Base-by-base conservation (phyloP, 2,797 vertebrate genomes). In the Poecilia velifera region DNA sequence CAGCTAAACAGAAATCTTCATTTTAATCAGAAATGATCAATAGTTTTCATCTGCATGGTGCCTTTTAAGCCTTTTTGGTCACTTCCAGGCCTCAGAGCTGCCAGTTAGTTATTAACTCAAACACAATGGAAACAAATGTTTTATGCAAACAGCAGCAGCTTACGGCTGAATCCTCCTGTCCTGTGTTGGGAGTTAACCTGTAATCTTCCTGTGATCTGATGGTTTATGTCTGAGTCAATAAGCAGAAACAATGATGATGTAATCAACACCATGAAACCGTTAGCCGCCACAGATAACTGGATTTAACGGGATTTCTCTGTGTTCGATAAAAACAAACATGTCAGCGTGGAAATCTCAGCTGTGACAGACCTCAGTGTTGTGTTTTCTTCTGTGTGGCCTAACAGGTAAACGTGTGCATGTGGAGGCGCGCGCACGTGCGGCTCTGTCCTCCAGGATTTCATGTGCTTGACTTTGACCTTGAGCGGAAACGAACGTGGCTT, bases 381-480 rank as follows among this genome's bases (percentile, higher is more conserved):
- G 68, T 39, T 77, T 72, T 55, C 22, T 53, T 9, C 1, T 0
- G 12, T 79, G 77, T 80, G 72, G 71, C 72, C 68, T 43, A 28
- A 71, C 47, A 57, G 76, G 49, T 41, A n/a, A 53, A 73, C 79
- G 28, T 62, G 59, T 46, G 82, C 39, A 34, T 20, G 76, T 74
- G 82, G 39, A 79, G 41, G 75, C 7, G 36, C 46, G 34, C 6
- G 45, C 20, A 14, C 6, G 36, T 71, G 46, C 1, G 59, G n/a
- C 31, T 66, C 5, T 2, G 74, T 86, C 85, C 77, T 85, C 64
- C 81, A 81, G 86, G 87, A 87, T 82, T 80, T 86, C 76, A 83
- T 72, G 77, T 76, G 70, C 82, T 83, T 88, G 73, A 78, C 86
- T 89, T 90, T 91, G 92, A 93, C 93, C 93, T 94, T 94, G 92